Conservation (phyloP, 2,888 invertebrate species). For the Bhutanitis thaidina region DNA sequence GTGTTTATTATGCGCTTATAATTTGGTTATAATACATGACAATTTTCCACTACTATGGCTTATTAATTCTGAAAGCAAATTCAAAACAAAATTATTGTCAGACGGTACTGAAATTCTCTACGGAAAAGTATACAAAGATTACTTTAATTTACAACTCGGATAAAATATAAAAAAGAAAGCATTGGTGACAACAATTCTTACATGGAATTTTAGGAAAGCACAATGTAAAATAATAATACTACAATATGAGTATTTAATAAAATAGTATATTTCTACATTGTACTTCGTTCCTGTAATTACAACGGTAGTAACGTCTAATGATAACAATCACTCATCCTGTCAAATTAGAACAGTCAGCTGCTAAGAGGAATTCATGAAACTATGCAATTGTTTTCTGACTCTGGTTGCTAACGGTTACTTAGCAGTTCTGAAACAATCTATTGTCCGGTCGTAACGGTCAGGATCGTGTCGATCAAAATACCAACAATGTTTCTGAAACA, state of each 20-base stretch:
- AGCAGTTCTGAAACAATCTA: constrained; percentile 47
- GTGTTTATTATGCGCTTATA: too few species aligned
- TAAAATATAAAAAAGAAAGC: too few species aligned
- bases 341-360: constrained; percentile 49
- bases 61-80: too few species aligned
- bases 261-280: constrained; percentile 32
- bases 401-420: constrained; percentile 41
- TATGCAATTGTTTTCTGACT: constrained; percentile 45
- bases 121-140: too few species aligned
- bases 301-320: constrained; percentile 30
- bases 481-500: constrained; percentile 39
- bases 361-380: constrained; percentile 37
- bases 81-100: too few species aligned
- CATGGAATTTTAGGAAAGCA: too few species aligned
- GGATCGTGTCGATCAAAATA: constrained; percentile 68
- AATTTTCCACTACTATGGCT: too few species aligned
- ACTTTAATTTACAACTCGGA: too few species aligned
- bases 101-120: too few species aligned
- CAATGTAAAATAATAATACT: too few species aligned
- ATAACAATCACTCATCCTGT: constrained; percentile 55
- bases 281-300: constrained; percentile 23
- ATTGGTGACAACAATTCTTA: too few species aligned
- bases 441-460: constrained; percentile 53
- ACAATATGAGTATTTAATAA: constrained; percentile 22
- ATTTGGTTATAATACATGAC: too few species aligned